Evolutionary conservation across 2,888 invertebrate species (phyloP), one percentile per base, ranked within the genome.

Genomic region (Chrysomela aeneicollis): DNA sequence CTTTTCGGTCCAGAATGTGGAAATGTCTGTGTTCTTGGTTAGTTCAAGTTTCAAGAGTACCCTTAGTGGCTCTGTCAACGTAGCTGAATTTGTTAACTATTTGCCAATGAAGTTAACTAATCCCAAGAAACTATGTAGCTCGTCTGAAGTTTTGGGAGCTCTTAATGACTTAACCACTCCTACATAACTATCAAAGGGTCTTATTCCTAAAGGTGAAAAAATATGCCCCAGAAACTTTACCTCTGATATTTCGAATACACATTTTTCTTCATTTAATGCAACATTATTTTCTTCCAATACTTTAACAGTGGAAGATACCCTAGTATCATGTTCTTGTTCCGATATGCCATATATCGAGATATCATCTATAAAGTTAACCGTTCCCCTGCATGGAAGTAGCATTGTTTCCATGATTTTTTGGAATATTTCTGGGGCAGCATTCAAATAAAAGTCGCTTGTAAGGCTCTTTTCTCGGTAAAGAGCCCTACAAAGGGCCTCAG

Each of bases 341-440:
- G 15, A 26, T 10, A 10, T 21, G 9, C 49, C 50, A 35, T 37
- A 50, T 17, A 62, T 42, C 10, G 32, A 22, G 19, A 60, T 60
- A 37, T 61, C 53, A 55, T 61, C 61, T n/a, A 54, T 54, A n/a
- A 54, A 54, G 19, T 54, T 57, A 35, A 35, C 57, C 1, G 57
- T 57, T 2, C 47, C 52, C 2, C 50, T 51, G 15, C 55, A 57
- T 9, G 47, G 35, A 15, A 42, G 35, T 32, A 63, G 51, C 49
- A 59, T 21, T 21, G 12, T 2, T 12, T 63, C 47, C 47, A 55
- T n/a, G n/a, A n/a, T n/a, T n/a, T n/a, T n/a, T n/a, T n/a, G n/a
- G n/a, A n/a, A n/a, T n/a, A n/a, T n/a, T n/a, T n/a, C n/a, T n/a
- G n/a, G n/a, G n/a, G n/a, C n/a, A n/a, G n/a, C n/a, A n/a, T n/a